Evolutionary conservation across 2,888 invertebrate species (phyloP).

Genomic region (Coenonympha arcania): DNA sequence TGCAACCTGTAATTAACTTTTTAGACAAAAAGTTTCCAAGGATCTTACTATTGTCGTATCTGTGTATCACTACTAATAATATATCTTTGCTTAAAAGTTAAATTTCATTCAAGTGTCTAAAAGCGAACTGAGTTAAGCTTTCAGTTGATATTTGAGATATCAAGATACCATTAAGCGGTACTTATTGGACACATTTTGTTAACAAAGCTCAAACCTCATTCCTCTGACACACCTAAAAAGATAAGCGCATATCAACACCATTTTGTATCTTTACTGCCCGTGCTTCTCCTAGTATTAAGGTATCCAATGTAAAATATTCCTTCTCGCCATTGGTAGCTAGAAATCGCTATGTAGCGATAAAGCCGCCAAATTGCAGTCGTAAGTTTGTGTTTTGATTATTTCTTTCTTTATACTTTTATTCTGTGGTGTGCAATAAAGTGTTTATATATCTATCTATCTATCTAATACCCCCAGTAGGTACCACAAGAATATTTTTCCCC

Average conservation of each 20-base stretch:
- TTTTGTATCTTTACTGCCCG: not conserved
- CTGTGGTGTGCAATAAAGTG: too few relatives aligned
- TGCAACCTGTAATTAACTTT: too few relatives aligned
- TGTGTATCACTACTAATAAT: not conserved
- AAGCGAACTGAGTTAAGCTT: slow-evolving; percentile 4
- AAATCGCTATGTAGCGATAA: too few relatives aligned
- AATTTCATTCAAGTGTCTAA: not conserved
- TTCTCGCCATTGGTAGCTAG: too few relatives aligned
- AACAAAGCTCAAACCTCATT: not conserved
- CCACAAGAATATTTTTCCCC: too few relatives aligned
- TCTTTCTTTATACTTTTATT: too few relatives aligned
- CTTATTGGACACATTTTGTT: slow-evolving; percentile 12
- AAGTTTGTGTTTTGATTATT: too few relatives aligned
- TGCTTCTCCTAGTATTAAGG: too few relatives aligned
- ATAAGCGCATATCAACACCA: not conserved
- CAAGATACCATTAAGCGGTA: slow-evolving; percentile 8
- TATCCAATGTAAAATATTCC: too few relatives aligned
- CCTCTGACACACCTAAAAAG: not conserved
- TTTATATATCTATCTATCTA: too few relatives aligned
- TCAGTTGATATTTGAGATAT: slow-evolving; percentile 1
- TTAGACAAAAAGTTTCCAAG: not conserved
- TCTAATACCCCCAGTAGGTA: too few relatives aligned
- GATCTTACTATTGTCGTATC: not conserved
- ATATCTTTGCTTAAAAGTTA: not conserved
- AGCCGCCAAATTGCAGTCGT: too few relatives aligned